Base-by-base conservation (phyloP, 2,113 vertebrate species). In the Plestiodon gilberti region DNA sequence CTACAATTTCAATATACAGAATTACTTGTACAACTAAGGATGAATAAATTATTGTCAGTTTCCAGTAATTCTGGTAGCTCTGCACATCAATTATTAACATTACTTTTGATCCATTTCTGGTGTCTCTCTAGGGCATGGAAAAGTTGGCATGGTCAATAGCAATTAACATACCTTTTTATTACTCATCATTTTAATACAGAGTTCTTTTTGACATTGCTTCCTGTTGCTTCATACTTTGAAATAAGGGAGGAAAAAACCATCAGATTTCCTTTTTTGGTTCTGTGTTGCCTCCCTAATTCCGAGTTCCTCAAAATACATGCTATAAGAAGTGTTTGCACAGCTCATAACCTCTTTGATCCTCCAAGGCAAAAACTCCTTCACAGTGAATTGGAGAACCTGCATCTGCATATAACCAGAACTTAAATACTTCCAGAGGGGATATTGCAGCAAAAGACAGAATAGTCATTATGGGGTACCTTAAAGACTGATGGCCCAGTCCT, bases 141-240 rank as follows among this genome's bases (percentile, higher is more conserved):
- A 87, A 7, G 23, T 13, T 85, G 38, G 69, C 40, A 86, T 35
- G 80, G 28, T 89, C 70, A 81, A 25, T n/a, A 6, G 2, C 71
- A 55, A 83, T 83, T 57, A 55, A 80, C 57, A 55, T 65, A 35
- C 10, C 8, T 52, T 84, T 87, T 69, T 87, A 38, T 64, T 65
- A 1, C 23, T 81, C 48, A 20, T 40, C n/a, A 22, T 14, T 87
- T 85, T 87, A 35, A 40, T 18, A 38, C 48, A 2, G 10, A 25
- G 62, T 74, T 35, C 40, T 61, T 86, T 73, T 48, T 25, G 55
- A 64, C 43, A 85, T 38, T 85, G n/a, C 43, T 73, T 80, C 57
- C 67, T 86, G 22, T 48, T 85, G 48, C 38, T 79, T 69, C 52
- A 52, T 74, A 74, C 70, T 84, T 52, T 76, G 40, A 76, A 76